phyloP scores from a whole-genome alignment of 2,888 invertebrate species.

The Macrophya annulata region DNA sequence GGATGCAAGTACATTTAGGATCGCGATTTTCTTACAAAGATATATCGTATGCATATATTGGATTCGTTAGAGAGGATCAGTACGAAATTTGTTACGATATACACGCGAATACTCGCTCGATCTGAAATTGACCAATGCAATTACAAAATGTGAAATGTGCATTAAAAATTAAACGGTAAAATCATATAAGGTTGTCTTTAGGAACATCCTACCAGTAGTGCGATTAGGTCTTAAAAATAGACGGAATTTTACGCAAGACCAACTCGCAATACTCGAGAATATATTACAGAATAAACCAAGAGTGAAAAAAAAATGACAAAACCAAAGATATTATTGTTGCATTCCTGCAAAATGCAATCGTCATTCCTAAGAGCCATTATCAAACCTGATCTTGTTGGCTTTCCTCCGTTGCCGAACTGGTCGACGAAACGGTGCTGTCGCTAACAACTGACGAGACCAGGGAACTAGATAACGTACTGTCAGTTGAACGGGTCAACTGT shows the following conservation, averaged over 20 bases:
- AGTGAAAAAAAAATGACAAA: slow-evolving; percentile 6
- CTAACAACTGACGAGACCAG: slow-evolving; percentile 71
- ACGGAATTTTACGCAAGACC: neutral
- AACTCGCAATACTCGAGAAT: neutral
- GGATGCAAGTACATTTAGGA: neutral
- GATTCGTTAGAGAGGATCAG: neutral
- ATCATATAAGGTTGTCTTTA: neutral
- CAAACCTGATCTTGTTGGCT: slow-evolving; percentile 78
- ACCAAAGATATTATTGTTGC: slow-evolving; percentile 50
- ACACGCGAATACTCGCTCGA: neutral
- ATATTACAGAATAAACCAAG: neutral
- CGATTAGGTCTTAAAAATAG: neutral
- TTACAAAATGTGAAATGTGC: slow-evolving; percentile 14
- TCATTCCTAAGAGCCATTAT: slow-evolving; percentile 67
- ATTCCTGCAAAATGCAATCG: slow-evolving; percentile 64
- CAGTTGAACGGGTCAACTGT: slow-evolving; percentile 70
- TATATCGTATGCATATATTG: neutral
- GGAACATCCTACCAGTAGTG: neutral
- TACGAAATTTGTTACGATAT: neutral
- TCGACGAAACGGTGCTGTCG: slow-evolving; percentile 73
- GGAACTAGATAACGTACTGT: slow-evolving; percentile 72
- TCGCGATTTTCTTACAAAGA: neutral
- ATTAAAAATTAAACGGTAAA: slow-evolving; percentile 31
- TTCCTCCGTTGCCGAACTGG: slow-evolving; percentile 74
- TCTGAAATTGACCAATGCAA: slow-evolving; percentile 20